Conservation (phyloP, 2,888 invertebrate species). For the Apamea epomidion region DNA sequence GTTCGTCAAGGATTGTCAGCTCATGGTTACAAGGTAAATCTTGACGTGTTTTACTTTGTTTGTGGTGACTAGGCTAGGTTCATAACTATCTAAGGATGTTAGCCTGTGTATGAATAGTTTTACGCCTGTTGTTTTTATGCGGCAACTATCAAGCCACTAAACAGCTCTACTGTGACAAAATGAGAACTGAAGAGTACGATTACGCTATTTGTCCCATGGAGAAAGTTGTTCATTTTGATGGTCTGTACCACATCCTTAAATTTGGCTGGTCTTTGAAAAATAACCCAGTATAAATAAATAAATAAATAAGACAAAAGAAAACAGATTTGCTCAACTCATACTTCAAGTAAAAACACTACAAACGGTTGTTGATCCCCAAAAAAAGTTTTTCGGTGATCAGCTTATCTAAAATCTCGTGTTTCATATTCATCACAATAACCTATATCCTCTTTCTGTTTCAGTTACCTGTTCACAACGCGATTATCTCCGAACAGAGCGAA, state of each 20-base stretch:
- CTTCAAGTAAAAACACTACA: no score
- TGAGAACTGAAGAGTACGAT: not conserved
- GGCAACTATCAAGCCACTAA: not conserved
- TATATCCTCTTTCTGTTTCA: constrained; percentile 72
- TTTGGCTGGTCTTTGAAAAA: no score
- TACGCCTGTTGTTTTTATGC: not conserved
- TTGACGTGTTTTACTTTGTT: constrained; percentile 1
- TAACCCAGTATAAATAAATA: no score
- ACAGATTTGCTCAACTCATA: no score
- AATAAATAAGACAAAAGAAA: no score
- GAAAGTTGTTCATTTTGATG: no score
- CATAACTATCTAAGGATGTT: not conserved
- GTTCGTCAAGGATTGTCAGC: constrained; percentile 2
- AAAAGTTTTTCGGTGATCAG: no score
- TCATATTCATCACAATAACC: not conserved
- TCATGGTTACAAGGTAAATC: constrained; percentile 2
- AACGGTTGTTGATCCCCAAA: no score
- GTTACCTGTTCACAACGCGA: constrained; percentile 91
- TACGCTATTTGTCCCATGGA: no score
- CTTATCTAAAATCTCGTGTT: no score
- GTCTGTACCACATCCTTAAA: no score
- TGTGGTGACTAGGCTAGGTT: not conserved
- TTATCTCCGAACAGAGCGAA: constrained; percentile 91
- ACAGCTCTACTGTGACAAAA: not conserved
- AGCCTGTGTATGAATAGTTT: not conserved